Percentiles rank a stretch among this genome's conserved stretches.
Evolutionary conservation across 2,888 invertebrate genomes (phyloP).

Genomic region (Hanleya hanleyi): DNA sequence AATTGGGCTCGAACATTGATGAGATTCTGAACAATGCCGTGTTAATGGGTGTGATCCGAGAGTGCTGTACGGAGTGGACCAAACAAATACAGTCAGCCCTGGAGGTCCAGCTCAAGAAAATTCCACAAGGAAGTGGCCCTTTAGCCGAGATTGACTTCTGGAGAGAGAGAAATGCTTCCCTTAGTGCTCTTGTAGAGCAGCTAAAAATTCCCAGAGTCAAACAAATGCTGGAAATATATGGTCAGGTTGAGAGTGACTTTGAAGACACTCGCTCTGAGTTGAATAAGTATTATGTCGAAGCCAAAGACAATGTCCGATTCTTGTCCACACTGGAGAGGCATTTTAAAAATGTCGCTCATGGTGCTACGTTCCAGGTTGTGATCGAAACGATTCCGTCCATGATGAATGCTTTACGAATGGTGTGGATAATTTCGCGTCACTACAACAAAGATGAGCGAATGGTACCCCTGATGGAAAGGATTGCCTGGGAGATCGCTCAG

Average conservation of each 20-base stretch:
- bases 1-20: constrained; percentile 67
- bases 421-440: constrained; percentile 92
- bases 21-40: constrained; percentile 69
- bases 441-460: constrained; percentile 90
- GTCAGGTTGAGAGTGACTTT: constrained; percentile 77
- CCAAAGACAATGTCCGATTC: constrained; percentile 85
- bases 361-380: constrained; percentile 82
- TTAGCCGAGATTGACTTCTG: constrained; percentile 90
- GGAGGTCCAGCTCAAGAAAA: constrained; percentile 65
- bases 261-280: constrained; percentile 79
- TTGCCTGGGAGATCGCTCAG: constrained; percentile 87
- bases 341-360: constrained; percentile 83
- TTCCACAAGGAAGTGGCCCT: constrained; percentile 82
- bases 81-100: constrained; percentile 66
- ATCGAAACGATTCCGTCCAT: constrained; percentile 84
- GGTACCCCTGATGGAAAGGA: constrained; percentile 86
- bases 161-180: constrained; percentile 85
- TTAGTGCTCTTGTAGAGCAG: constrained; percentile 87
- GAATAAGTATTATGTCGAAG: constrained; percentile 80
- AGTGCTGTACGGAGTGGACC: constrained; percentile 78
- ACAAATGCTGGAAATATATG: constrained; percentile 79
- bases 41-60: constrained; percentile 75
- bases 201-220: constrained; percentile 82
- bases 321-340: constrained; percentile 83
- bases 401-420: constrained; percentile 89